Conservation (phyloP, 2,113 vertebrate genomes). For the Thermophis baileyi region DNA sequence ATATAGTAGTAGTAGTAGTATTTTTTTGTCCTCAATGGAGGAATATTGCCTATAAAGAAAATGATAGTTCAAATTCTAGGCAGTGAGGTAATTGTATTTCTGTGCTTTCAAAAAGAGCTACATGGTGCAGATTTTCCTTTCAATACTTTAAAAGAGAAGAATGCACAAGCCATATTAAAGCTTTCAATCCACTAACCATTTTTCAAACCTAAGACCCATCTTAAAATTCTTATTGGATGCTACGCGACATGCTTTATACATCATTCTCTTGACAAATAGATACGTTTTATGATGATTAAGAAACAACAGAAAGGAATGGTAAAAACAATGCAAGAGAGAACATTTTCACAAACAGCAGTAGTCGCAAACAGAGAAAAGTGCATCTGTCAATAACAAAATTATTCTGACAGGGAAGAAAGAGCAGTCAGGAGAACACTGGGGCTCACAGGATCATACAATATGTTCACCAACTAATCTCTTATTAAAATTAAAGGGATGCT, state of each 20-base stretch:
- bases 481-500: neutral
- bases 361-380: constrained; percentile 11
- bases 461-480: neutral
- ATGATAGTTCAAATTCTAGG: neutral
- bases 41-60: neutral
- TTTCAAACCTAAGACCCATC: neutral
- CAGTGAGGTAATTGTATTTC: neutral
- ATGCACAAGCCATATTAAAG: neutral
- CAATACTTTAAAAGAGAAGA: neutral
- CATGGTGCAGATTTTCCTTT: neutral
- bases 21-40: neutral
- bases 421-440: neutral
- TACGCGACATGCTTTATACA: neutral
- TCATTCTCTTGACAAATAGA: neutral
- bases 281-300: neutral
- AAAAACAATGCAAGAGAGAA: neutral
- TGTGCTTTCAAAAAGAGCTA: neutral
- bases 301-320: neutral
- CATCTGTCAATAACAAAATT: constrained; percentile 34
- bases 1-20: too few relatives aligned
- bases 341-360: constrained; percentile 17
- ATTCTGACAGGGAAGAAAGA: neutral
- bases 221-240: neutral
- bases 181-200: neutral
- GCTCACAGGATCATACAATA: neutral